Percentiles rank a stretch among this genome's conserved stretches.
These are phyloP conservation scores for Somateria mollissima DNA, from an alignment of 2,797 vertebrate species.

Conservation along the genomic window DNA sequence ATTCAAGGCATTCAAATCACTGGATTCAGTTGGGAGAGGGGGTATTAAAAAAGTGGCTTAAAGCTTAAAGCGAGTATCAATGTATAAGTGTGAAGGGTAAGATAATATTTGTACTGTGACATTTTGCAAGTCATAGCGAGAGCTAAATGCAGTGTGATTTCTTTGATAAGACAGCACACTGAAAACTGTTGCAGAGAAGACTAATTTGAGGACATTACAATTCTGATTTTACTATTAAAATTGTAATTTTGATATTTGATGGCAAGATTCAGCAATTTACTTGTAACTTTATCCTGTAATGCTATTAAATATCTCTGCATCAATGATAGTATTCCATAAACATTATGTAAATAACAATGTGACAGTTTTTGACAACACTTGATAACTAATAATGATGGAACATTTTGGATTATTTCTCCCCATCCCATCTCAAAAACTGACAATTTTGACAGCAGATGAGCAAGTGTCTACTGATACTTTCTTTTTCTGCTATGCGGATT, in stretches of 20 bases:
- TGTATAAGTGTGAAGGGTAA: background rate
- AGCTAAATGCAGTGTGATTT: slow-evolving; percentile 62
- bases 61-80: slow-evolving; percentile 34
- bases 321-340: background rate
- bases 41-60: background rate
- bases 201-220: slow-evolving; percentile 38
- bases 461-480: background rate
- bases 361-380: slow-evolving; percentile 1
- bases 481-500: background rate
- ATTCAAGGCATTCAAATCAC: background rate
- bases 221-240: slow-evolving; percentile 31
- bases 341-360: background rate
- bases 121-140: background rate
- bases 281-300: background rate
- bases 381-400: background rate
- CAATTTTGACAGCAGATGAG: background rate
- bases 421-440: background rate
- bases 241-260: slow-evolving; percentile 14
- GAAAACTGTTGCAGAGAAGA: slow-evolving; percentile 21
- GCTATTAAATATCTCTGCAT: background rate
- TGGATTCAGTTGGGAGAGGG: background rate
- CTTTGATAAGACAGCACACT: slow-evolving; percentile 2
- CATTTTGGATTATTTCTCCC: slow-evolving; percentile 22
- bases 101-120: background rate
- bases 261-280: background rate